Evolutionary conservation across 2,888 invertebrate genomes (phyloP), one percentile per base, ranked within the genome.

Genomic region (Aproaerema taeniolella): DNA sequence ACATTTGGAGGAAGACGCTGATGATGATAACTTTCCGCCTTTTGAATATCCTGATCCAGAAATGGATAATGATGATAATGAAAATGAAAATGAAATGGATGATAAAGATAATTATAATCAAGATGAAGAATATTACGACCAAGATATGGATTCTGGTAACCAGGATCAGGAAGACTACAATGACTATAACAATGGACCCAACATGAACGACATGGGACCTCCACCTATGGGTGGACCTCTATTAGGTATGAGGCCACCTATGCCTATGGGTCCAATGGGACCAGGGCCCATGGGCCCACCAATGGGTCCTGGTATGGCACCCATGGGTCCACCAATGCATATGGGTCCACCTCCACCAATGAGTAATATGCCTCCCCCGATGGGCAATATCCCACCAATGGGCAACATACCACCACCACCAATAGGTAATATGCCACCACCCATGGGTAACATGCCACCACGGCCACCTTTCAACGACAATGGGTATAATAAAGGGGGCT

Each of bases 1-100:
- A 2, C 89, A 91, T 46, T 76, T 89, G 36, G 91, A 92, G 47
- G 90, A 90, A 29, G 86, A 89, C 69, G 89, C 89, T 17, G 86
- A 85, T 58, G 87, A 83, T 42, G 82, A 86, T 5, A 78, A 67
- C 46, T 78, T 69, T 35, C 70, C 66, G 51, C 85, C 82, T 38
- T 85, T 83, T 70, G 80, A 82, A 58, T 86, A 86, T 56, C 82
- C 85, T 38, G 63, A 64, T 11, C 67, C 61, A 40, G 73, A 76
- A 37, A 61, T 57, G 52, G 73, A 77, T 31, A 48, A 53, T 44
- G 69, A 73, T 43, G 52, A 35, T 17, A 45, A 47, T 41, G 62
- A 69, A 24, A 53, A 54, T 45, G 49, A 60, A 31, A 67, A 66
- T 40, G 16, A 25, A 55, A n/a, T n/a, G n/a, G n/a, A 58, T 17